Percentiles rank a stretch among this genome's conserved stretches.
phyloP scores from a whole-genome alignment of 2,113 vertebrate species.

The Puntigrus tetrazona region DNA sequence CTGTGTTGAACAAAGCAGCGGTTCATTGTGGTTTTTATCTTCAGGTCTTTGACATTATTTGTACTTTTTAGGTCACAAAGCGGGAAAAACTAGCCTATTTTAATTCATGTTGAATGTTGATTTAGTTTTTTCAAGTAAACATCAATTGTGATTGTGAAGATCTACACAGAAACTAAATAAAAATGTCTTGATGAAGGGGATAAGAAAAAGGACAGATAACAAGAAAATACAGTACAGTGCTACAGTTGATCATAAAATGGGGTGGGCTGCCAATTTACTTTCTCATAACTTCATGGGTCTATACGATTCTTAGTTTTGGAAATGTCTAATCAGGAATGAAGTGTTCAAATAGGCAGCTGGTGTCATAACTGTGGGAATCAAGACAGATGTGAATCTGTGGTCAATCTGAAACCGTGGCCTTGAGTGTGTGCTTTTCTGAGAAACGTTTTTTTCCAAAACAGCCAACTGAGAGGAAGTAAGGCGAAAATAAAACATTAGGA shows the following conservation, averaged over 20 bases:
- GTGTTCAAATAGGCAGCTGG: neutral
- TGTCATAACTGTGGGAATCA: neutral
- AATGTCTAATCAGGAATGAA: neutral
- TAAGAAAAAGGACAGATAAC: too few species aligned
- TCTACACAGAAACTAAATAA: too few species aligned
- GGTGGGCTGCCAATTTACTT: neutral
- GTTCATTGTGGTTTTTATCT: neutral
- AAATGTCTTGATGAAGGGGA: too few species aligned
- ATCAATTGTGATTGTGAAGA: too few species aligned
- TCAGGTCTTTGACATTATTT: neutral
- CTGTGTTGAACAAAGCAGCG: neutral
- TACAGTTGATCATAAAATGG: neutral
- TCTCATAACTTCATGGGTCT: neutral
- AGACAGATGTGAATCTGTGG: conserved; percentile 2
- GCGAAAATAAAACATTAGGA: conserved; percentile 47
- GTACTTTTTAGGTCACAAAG: neutral
- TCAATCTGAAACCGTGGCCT: conserved; percentile 3
- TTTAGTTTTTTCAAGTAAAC: too few species aligned
- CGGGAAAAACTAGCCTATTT: neutral
- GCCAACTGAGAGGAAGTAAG: neutral
- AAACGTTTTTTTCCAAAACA: neutral
- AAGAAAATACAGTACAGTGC: too few species aligned
- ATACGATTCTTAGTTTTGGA: neutral
- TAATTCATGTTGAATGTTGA: too few species aligned
- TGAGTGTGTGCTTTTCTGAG: neutral